Conservation (phyloP, 2,113 vertebrate genomes). For the Apodemus speciosus region DNA sequence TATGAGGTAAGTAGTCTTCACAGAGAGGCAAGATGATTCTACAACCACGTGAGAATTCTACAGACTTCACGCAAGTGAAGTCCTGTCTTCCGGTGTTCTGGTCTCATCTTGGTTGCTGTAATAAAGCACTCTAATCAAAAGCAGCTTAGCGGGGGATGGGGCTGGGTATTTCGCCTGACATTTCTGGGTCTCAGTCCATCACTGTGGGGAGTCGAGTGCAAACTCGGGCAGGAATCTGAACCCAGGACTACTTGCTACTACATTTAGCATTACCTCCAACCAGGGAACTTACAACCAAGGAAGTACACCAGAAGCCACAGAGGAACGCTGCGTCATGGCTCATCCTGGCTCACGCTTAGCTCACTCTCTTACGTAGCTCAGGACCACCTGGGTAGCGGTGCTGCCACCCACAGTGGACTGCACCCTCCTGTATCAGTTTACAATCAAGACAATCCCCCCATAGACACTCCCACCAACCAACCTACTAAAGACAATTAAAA, state of each 20-base stretch:
- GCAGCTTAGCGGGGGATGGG: neutral
- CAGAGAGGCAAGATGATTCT: neutral
- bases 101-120: neutral
- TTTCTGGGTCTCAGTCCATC: neutral
- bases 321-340: too few species aligned
- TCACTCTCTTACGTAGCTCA: neutral
- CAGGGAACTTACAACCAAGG: neutral
- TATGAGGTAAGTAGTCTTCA: conserved; percentile 83
- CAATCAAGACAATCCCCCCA: neutral
- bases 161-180: neutral
- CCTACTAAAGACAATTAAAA: neutral
- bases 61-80: neutral
- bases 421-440: neutral
- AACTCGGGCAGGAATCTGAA: neutral
- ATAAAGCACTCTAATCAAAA: neutral
- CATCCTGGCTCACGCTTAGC: neutral
- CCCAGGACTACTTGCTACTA: neutral
- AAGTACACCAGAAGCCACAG: neutral
- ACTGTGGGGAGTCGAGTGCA: neutral
- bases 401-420: neutral
- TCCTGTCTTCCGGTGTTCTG: neutral
- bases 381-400: neutral
- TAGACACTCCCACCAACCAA: neutral
- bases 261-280: too few species aligned
- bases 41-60: neutral